Evolutionary conservation across 37 sponge, comb jelly and placozoan genomes (phyloP).

Genomic region (Aplysina aerophoba): DNA sequence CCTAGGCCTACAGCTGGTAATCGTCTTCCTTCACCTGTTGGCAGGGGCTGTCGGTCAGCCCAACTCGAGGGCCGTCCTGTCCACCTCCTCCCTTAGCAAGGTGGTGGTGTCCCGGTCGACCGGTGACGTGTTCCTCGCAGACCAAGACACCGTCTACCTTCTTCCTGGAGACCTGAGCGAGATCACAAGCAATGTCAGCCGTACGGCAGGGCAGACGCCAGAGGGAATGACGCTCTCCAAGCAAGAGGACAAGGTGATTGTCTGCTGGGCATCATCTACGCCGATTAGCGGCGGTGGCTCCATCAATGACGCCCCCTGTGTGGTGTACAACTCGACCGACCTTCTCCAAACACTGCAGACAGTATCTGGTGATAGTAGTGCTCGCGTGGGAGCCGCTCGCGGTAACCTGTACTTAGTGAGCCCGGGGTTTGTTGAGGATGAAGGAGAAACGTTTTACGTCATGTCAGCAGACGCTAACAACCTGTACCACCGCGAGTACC

Average conservation of each 20-base stretch:
- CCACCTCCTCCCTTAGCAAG: neutral
- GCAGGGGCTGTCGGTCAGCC: neutral
- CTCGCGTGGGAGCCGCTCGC: neutral
- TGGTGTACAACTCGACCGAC: neutral
- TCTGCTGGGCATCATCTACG: neutral
- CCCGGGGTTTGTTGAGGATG: neutral
- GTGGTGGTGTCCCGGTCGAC: neutral
- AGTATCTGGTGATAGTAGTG: too few species aligned
- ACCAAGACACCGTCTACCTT: constrained; percentile 10
- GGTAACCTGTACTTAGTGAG: neutral
- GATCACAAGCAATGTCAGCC: neutral
- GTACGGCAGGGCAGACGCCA: neutral
- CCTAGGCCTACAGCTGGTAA: too few species aligned
- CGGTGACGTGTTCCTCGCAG: constrained; percentile 12
- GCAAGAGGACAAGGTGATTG: neutral
- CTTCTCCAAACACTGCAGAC: neutral
- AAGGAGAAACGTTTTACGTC: constrained; percentile 12
- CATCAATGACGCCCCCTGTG: neutral
- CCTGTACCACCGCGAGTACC: neutral
- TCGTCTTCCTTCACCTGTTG: too few species aligned
- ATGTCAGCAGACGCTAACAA: neutral
- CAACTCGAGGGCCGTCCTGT: neutral
- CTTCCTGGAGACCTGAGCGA: neutral
- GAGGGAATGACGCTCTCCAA: neutral
- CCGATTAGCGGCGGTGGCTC: too few species aligned